Conservation (phyloP, 2,113 vertebrate genomes). For the Lutjanus erythropterus region DNA sequence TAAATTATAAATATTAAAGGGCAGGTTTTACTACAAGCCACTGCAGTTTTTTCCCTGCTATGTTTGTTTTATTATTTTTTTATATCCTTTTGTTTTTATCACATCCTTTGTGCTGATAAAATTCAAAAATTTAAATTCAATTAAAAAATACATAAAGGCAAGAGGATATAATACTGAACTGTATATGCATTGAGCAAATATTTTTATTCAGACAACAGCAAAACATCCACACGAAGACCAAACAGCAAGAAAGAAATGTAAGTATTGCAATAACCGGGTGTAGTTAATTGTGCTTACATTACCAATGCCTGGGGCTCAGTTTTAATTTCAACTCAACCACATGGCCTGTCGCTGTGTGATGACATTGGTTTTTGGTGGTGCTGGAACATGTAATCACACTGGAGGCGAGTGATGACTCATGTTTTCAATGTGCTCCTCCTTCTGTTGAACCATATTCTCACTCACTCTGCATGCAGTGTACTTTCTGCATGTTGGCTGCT, state of each 20-base stretch:
- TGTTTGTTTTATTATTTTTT: too few relatives aligned
- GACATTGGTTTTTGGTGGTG: background rate
- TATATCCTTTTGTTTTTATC: too few relatives aligned
- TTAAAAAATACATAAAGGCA: too few relatives aligned
- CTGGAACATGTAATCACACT: slow-evolving; percentile 7
- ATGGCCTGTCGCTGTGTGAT: background rate
- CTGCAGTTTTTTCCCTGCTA: too few relatives aligned
- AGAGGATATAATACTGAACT: background rate
- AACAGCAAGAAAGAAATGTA: background rate
- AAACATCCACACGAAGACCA: background rate
- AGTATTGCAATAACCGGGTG: background rate
- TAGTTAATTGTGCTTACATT: background rate
- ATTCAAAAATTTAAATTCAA: too few relatives aligned
- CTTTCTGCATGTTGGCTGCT: slow-evolving; percentile 17
- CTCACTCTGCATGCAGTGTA: slow-evolving; percentile 28
- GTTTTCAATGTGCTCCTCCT: slow-evolving; percentile 4
- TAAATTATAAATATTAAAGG: too few relatives aligned
- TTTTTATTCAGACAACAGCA: background rate
- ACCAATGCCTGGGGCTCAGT: background rate
- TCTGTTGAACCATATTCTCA: slow-evolving; percentile 5
- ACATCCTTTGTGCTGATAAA: too few relatives aligned
- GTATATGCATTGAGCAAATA: background rate
- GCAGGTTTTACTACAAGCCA: too few relatives aligned
- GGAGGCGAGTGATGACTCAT: background rate
- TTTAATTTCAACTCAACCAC: background rate